Evolutionary conservation across 2,797 vertebrate species (phyloP), one percentile per base, ranked within the genome.

Genomic region (Megaceryle alcyon): DNA sequence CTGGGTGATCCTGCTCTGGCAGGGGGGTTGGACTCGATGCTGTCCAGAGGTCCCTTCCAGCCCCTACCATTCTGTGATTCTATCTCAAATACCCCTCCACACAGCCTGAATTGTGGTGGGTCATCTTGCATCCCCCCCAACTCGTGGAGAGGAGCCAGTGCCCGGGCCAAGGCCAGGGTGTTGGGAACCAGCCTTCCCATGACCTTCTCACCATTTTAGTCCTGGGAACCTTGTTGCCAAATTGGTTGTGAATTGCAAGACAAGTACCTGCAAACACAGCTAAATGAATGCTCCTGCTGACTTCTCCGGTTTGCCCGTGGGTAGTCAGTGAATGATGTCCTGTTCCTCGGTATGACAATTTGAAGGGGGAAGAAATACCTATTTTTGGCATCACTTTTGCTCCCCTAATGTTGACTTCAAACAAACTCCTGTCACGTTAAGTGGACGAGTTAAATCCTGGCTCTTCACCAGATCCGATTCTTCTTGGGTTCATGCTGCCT

Each of bases 281-380:
- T 65, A 4, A 29, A 4, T 4, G 68, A 28, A 17, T 23, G 0
- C 10, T 48, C 0, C 0, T 51, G 68, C 70, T 75, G 48, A 6
- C 3, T 41, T 46, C 25, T 60, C 14, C 31, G 14, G 16, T 60
- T 7, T 49, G 31, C 2, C 28, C 11, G 20, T 6, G 53, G 23
- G 7, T 51, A 53, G n/a, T 57, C 23, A 33, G 64, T 56, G 41
- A 71, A 7, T 3, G 51, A 12, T 1, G 0, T 12, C 41, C 2
- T 33, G 3, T 51, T 72, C 46, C 63, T 46, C 26, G 29, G 19
- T 60, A 31, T 57, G 35, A 10, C 43, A 39, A 3, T 17, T 26
- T 43, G 56, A 31, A 46, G 10, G 12, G 10, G 17, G 20, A 54
- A n/a, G 20, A 46, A 12, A 44, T 54, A 31, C 8, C 37, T 33